Percentiles rank a stretch among this genome's conserved stretches.
phyloP scores from a whole-genome alignment of 2,888 invertebrate genomes.

The Dolichopus griseipennis region DNA sequence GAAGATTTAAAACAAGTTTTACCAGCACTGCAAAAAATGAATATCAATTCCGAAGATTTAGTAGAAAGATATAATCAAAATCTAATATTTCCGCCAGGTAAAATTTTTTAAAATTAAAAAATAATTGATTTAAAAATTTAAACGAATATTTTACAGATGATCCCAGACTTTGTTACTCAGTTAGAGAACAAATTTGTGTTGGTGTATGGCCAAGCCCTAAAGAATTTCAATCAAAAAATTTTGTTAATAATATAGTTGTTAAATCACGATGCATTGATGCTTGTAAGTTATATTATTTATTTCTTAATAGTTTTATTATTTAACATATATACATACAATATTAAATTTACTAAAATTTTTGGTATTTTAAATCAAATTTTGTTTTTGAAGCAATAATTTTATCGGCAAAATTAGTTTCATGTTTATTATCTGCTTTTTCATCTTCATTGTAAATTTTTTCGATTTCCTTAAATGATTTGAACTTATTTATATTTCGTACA shows the following conservation, averaged over 20 bases:
- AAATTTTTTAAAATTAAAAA: slow-evolving; percentile 15
- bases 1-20: slow-evolving; percentile 51
- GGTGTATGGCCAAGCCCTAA: slow-evolving; percentile 77
- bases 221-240: slow-evolving; percentile 64
- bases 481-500: slow-evolving; percentile 7
- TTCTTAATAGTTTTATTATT: neutral
- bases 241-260: slow-evolving; percentile 64
- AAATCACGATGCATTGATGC: slow-evolving; percentile 87
- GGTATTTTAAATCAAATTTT: too few species aligned
- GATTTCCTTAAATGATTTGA: slow-evolving; percentile 14
- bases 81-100: slow-evolving; percentile 64
- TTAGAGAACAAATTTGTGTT: slow-evolving; percentile 87
- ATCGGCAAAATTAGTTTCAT: neutral
- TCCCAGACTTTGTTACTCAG: slow-evolving; percentile 74
- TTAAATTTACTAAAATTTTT: slow-evolving; percentile 1
- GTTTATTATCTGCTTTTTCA: neutral
- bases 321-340: neutral
- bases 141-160: slow-evolving; percentile 49
- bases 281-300: slow-evolving; percentile 35
- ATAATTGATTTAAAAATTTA: neutral
- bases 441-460: slow-evolving; percentile 13
- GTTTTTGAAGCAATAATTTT: too few species aligned
- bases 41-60: slow-evolving; percentile 29
- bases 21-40: slow-evolving; percentile 26
- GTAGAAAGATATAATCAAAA: slow-evolving; percentile 59